phyloP scores from a whole-genome alignment of 2,888 invertebrate species.

The Philereme transversata region DNA sequence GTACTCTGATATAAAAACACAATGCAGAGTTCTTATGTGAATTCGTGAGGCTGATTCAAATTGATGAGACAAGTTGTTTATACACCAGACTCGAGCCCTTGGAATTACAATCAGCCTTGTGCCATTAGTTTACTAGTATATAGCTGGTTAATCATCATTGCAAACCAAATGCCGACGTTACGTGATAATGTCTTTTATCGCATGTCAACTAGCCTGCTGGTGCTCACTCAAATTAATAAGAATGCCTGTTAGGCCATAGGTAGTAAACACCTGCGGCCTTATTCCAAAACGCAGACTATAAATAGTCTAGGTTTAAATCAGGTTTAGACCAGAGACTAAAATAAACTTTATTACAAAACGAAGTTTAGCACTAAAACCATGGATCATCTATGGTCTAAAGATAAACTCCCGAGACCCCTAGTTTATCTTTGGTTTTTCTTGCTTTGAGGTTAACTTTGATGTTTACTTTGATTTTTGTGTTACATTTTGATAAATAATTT shows the following conservation, averaged over 20 bases:
- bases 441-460: too few species aligned
- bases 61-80: constrained; percentile 43
- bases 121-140: constrained; percentile 36
- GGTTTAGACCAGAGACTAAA: too few species aligned
- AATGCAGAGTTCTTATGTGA: constrained; percentile 19
- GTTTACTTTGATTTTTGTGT: too few species aligned
- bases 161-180: constrained; percentile 9
- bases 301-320: too few species aligned
- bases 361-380: too few species aligned
- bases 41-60: constrained; percentile 36
- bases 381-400: too few species aligned
- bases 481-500: too few species aligned
- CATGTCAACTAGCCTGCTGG: constrained; percentile 17
- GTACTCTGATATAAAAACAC: constrained; percentile 9
- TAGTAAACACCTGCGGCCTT: too few species aligned
- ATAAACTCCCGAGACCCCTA: too few species aligned
- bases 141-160: constrained; percentile 27
- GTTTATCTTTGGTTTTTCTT: too few species aligned
- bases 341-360: too few species aligned
- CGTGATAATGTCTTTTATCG: constrained; percentile 12
- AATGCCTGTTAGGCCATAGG: neutral
- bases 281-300: too few species aligned
- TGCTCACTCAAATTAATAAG: constrained; percentile 4
- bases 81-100: constrained; percentile 41
- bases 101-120: constrained; percentile 47